A percentile compares a stretch with the other conserved stretches of the same genome.
These are phyloP conservation scores for Mandrillus leucophaeus DNA, from an alignment of 2,113 vertebrate species.

Conservation along the genomic window DNA sequence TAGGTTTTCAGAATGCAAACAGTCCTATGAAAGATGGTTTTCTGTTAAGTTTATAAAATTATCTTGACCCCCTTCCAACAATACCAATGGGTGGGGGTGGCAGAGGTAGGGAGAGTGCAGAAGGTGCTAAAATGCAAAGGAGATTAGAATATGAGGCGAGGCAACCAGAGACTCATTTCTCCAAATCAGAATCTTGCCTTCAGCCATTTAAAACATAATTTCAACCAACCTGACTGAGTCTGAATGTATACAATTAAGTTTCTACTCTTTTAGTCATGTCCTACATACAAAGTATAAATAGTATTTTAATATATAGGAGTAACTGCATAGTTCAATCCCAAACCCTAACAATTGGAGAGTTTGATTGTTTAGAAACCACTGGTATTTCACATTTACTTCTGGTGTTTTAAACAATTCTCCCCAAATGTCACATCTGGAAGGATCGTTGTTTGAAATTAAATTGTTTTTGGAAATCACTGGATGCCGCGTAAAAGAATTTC, in stretches of 20 bases:
- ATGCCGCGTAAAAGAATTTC: conserved; percentile 79
- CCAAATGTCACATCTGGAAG: conserved; percentile 84
- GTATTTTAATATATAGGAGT: conserved; percentile 43
- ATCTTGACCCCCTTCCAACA: not conserved
- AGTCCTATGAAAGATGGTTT: not conserved
- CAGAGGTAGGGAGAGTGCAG: not conserved
- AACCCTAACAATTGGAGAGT: conserved; percentile 44
- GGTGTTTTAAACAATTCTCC: conserved; percentile 72
- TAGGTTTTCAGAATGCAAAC: not conserved
- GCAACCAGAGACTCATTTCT: not conserved
- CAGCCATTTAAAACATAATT: not conserved
- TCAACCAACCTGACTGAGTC: not conserved
- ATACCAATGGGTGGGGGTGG: too few relatives aligned
- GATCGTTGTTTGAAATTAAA: conserved; percentile 79
- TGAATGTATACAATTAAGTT: not conserved
- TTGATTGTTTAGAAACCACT: conserved; percentile 71
- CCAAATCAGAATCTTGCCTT: conserved; percentile 3
- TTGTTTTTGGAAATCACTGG: conserved; percentile 83
- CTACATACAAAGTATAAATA: not conserved
- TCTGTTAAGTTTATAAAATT: not conserved
- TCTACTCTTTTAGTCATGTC: not conserved
- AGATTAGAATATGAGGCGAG: not conserved
- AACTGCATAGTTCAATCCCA: conserved; percentile 21
- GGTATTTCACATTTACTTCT: conserved; percentile 76
- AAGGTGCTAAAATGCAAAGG: not conserved